These are phyloP conservation scores for Aplochiton taeniatus DNA, from an alignment of 2,797 vertebrate genomes.

Conservation along the genomic window DNA sequence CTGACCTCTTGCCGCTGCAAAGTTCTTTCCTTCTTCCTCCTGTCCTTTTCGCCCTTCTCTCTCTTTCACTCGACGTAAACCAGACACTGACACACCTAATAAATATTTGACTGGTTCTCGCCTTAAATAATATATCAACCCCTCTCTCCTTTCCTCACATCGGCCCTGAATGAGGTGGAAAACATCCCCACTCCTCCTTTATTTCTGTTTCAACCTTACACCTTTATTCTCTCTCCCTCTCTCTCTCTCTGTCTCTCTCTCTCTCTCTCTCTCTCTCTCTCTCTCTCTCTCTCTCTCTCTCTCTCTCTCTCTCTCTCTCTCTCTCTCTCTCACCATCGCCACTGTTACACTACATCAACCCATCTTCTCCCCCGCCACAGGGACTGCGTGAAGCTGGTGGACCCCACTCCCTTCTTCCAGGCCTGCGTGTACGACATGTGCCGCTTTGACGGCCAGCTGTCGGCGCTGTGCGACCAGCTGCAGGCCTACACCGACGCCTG, in stretches of 20 bases:
- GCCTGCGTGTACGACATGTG: constrained; percentile 85
- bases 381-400: constrained; percentile 71
- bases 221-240: too few relatives aligned
- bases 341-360: neutral
- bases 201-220: too few relatives aligned
- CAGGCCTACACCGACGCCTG: constrained; percentile 80
- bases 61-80: too few relatives aligned
- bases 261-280: neutral
- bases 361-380: constrained; percentile 49
- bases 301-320: neutral
- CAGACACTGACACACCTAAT: too few relatives aligned
- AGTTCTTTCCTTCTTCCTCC: too few relatives aligned
- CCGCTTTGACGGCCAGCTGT: constrained; percentile 68
- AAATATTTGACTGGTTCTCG: too few relatives aligned
- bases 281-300: neutral
- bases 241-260: neutral
- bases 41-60: too few relatives aligned
- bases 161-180: too few relatives aligned
- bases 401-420: constrained; percentile 73
- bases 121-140: too few relatives aligned
- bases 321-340: neutral
- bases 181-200: too few relatives aligned
- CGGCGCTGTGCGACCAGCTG: constrained; percentile 78
- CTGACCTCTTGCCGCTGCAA: too few relatives aligned
- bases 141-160: too few relatives aligned